Percentiles rank a stretch among this genome's conserved stretches.
Conservation (phyloP, 2,113 vertebrate species). For the Indri indri region DNA sequence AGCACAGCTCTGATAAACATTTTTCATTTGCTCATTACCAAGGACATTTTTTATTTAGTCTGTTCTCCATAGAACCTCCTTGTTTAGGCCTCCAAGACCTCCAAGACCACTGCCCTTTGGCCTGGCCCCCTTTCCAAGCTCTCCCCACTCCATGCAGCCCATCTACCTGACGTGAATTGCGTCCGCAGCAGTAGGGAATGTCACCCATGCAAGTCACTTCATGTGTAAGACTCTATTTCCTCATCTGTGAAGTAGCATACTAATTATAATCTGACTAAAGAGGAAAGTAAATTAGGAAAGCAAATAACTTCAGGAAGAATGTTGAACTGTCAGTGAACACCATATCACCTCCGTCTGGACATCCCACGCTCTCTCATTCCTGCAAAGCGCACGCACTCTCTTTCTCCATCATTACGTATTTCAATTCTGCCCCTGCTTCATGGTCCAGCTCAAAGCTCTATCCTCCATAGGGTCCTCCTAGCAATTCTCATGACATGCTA, state of each 20-base stretch:
- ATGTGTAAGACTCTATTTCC: neutral
- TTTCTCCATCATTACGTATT: neutral
- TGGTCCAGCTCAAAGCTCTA: neutral
- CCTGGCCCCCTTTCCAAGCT: neutral
- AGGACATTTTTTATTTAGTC: neutral
- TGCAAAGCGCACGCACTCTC: accelerated
- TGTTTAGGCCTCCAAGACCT: neutral
- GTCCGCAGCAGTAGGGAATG: neutral
- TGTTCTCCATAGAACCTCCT: neutral
- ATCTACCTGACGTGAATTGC: neutral
- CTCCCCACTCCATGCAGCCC: neutral
- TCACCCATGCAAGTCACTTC: neutral
- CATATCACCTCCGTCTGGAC: accelerated
- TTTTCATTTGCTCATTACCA: neutral
- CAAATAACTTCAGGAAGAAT: neutral
- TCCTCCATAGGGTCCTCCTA: neutral
- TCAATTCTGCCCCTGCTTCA: neutral
- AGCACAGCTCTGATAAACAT: neutral
- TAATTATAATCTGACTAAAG: neutral
- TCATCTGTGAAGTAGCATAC: neutral
- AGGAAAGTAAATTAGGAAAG: neutral
- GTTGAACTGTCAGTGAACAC: neutral
- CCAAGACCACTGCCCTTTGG: neutral
- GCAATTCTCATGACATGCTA: neutral
- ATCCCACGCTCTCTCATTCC: neutral